Evolutionary conservation across 2,888 invertebrate genomes (phyloP).

Genomic region (Hypselothyrea guttata): DNA sequence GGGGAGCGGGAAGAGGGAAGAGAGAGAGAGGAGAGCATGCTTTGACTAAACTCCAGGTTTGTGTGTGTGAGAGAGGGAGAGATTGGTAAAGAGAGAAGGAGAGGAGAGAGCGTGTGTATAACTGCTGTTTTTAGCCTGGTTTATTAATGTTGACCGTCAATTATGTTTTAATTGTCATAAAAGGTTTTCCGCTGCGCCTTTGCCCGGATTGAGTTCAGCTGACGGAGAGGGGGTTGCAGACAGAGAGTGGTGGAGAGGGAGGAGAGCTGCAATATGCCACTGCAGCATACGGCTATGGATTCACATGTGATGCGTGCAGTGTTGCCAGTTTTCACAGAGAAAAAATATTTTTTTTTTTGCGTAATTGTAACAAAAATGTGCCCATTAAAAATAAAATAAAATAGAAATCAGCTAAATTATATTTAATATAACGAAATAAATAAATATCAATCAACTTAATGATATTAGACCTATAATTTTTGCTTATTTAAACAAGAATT

Average conservation of each 20-base stretch:
- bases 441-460: too few species aligned
- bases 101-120: constrained; percentile 2
- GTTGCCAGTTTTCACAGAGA: too few species aligned
- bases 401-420: too few species aligned
- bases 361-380: too few species aligned
- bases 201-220: constrained; percentile 10
- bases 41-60: not conserved
- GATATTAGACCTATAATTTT: too few species aligned
- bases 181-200: constrained; percentile 69
- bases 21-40: not conserved
- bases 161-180: constrained; percentile 83
- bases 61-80: not conserved
- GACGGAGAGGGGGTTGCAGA: not conserved
- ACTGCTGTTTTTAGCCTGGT: constrained; percentile 52
- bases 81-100: too few species aligned
- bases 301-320: too few species aligned
- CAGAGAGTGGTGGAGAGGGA: not conserved
- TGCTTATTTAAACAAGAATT: too few species aligned
- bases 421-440: too few species aligned
- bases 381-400: too few species aligned
- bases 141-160: constrained; percentile 82
- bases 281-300: constrained; percentile 15
- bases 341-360: too few species aligned
- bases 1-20: not conserved
- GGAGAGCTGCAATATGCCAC: constrained; percentile 22